phyloP scores from a whole-genome alignment of 2,797 vertebrate genomes.

The Jordanella pulchra region DNA sequence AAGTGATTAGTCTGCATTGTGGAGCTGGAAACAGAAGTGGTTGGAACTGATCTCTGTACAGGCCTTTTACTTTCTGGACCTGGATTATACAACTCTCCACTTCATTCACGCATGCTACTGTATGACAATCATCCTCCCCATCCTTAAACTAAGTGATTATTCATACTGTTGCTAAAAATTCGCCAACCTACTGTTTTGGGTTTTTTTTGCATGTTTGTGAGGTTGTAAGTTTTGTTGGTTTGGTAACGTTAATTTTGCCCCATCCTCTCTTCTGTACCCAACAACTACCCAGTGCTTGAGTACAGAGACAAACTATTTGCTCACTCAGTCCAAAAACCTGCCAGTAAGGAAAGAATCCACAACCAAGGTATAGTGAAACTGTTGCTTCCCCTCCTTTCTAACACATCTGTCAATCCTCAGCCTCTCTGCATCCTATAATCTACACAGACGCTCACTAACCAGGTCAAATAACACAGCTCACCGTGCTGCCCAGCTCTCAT shows the following conservation, averaged over 20 bases:
- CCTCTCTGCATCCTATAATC: slow-evolving; percentile 44
- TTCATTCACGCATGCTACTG: slow-evolving; percentile 47
- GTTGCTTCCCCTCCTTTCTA: slow-evolving; percentile 40
- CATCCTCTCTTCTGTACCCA: slow-evolving; percentile 52
- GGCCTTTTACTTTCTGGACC: too few relatives aligned
- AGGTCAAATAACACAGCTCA: slow-evolving; percentile 16
- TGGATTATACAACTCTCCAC: too few relatives aligned
- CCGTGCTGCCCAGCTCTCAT: slow-evolving; percentile 42
- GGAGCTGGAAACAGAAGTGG: too few relatives aligned
- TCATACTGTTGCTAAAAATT: slow-evolving; percentile 11
- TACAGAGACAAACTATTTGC: slow-evolving; percentile 97
- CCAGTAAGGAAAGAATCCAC: slow-evolving; percentile 88
- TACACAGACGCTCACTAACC: slow-evolving; percentile 49
- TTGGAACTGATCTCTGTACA: too few relatives aligned
- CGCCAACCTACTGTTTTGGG: slow-evolving; percentile 16
- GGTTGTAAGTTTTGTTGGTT: slow-evolving; percentile 32
- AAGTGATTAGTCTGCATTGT: too few relatives aligned
- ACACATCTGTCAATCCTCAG: slow-evolving; percentile 23
- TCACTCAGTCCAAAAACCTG: slow-evolving; percentile 91
- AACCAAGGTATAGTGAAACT: slow-evolving; percentile 89
- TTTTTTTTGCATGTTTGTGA: slow-evolving; percentile 43
- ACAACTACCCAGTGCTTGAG: slow-evolving; percentile 90
- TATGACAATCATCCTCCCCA: slow-evolving; percentile 27
- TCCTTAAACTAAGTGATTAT: slow-evolving; percentile 25
- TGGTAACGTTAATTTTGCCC: slow-evolving; percentile 66